Evolutionary conservation across 2,888 invertebrate species (phyloP), one percentile per base, ranked within the genome.

Genomic region (Andrena haemorrhoa): DNA sequence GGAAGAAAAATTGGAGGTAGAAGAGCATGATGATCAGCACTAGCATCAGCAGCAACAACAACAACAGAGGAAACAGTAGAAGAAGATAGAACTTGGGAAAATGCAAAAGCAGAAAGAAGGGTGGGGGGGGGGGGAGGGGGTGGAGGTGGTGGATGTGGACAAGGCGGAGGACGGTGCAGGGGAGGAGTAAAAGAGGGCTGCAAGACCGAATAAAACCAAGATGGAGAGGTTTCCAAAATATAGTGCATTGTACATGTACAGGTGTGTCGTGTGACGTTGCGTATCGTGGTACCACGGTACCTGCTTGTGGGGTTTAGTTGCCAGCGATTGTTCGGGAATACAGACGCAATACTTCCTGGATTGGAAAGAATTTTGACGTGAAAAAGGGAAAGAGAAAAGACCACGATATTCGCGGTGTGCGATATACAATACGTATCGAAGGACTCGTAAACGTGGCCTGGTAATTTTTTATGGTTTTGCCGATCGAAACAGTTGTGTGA

Each of bases 201-300:
- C 12, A 23, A 23, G 49, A 69, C 47, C 23, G n/a, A 10, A n/a
- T 12, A n/a, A 10, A 10, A 2, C 12, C 47, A 60, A 23, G 8
- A 8, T 26, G 26, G 20, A 33, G 8, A 12, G 29, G 33, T 60
- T 66, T 1, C 20, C 0, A 7, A 41, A 10, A 23, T 47, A 33
- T 60, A 16, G 65, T 73, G 61, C 60, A 35, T 51, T 47, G 31
- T 8, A 29, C 16, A n/a, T 23, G 7, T 31, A 51, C 56, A 70
- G 63, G 64, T 70, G 79, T 79, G 69, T 60, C 76, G 70, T 70
- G 79, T 33, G 49, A 56, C 75, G 64, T 65, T 65, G 35, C 64
- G 23, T 69, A 65, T 65, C 58, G 69, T 16, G 53, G 33, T 64
- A 58, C 56, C 63, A 56, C 75, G 69, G 12, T 41, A 16, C 41